Percentiles rank a stretch among this genome's conserved stretches.
phyloP scores from a whole-genome alignment of 2,797 vertebrate genomes.

The Hipposideros larvatus region DNA sequence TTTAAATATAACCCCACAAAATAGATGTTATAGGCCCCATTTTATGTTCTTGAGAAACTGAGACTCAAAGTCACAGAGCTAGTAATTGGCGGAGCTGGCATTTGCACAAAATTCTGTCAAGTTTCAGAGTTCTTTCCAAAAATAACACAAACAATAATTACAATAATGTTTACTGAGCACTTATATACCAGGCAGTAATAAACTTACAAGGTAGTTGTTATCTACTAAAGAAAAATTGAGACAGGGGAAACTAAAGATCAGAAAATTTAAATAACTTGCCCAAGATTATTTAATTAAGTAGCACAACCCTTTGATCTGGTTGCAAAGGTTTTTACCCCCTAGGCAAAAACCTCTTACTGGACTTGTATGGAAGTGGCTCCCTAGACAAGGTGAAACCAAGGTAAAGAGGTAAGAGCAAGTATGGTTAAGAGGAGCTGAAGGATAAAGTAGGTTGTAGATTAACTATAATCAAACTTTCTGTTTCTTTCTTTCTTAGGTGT shows the following conservation, averaged over 20 bases:
- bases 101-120: conserved; percentile 33
- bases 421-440: background rate
- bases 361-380: background rate
- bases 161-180: background rate
- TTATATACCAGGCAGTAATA: background rate
- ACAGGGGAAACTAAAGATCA: conserved; percentile 2
- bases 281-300: background rate
- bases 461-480: background rate
- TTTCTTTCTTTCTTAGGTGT: conserved; percentile 69
- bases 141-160: background rate
- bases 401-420: background rate
- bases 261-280: conserved; percentile 7
- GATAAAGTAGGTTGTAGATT: background rate
- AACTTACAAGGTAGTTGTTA: background rate
- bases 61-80: background rate
- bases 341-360: background rate
- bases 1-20: background rate
- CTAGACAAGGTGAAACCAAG: background rate
- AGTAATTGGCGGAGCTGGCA: background rate
- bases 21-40: background rate
- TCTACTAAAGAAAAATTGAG: background rate
- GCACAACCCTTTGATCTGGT: background rate
- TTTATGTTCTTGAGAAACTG: conserved; percentile 1
- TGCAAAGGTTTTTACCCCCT: background rate
- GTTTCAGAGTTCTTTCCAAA: conserved; percentile 34